Evolutionary conservation across 2,113 vertebrate species (phyloP), one percentile per base, ranked within the genome.

Genomic region (Forbesichthys agassizii): DNA sequence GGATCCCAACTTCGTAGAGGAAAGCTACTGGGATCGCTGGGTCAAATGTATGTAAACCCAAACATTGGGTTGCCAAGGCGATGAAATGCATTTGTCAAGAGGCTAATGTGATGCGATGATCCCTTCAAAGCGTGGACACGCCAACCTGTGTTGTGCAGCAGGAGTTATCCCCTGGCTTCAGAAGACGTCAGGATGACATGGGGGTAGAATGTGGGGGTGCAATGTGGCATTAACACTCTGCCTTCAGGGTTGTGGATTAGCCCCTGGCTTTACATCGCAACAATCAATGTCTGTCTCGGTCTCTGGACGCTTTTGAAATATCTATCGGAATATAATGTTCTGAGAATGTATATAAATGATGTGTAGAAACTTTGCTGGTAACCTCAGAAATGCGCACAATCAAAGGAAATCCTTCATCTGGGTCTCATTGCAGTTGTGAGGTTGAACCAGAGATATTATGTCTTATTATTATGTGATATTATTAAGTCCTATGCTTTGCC

Each of bases 31-130:
- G 64, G 77, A 71, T 86, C 73, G 49, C 68, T 78, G 71, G 76
- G 82, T 84, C 82, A 82, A 74, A 79, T 68, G 67, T 60, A 79
- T 74, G 71, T 79, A 75, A 81, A 79, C 71, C 75, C 56, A 80
- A 84, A 82, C 77, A 77, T 33, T 20, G 68, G 42, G 70, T 77
- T 75, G 74, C 75, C 75, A 76, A 56, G 63, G 61, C 18, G 74
- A 80, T 60, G 61, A 42, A 63, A 66, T 33, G 56, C 47, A 53
- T 76, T 76, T 88, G 83, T 81, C 79, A 81, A 71, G 72, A 81
- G 76, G 74, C 71, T 80, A 75, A 83, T 72, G 54, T 69, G 27
- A 27, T 27, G 78, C 53, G 57, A 63, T 82, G 77, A 85, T 86
- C 87, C 78, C 76, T 68, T 87, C 80, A 86, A 80, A 81, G 77